Percentiles rank a stretch among this genome's conserved stretches.
Conservation (phyloP, 2,113 vertebrate genomes). For the Cheirogaleus medius region DNA sequence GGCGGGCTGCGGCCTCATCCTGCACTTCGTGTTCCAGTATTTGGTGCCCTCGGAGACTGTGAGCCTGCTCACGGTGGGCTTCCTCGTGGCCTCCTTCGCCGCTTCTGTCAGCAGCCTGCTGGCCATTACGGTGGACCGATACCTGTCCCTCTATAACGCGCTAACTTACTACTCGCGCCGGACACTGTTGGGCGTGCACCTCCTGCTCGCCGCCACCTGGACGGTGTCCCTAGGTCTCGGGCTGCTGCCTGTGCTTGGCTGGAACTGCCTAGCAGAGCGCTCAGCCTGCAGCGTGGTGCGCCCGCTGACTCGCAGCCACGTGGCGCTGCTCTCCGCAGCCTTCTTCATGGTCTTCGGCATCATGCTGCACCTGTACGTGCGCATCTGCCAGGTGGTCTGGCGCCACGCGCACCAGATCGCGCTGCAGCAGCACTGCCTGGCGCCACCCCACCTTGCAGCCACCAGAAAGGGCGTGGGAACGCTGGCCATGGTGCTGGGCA, state of each 20-base stretch:
- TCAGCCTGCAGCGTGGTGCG: slow-evolving; percentile 93
- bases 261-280: slow-evolving; percentile 94
- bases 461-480: slow-evolving; percentile 97
- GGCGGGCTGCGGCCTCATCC: slow-evolving; percentile 95
- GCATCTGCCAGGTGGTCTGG: slow-evolving; percentile 98
- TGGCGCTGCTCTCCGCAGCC: slow-evolving; percentile 91
- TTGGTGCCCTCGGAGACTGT: slow-evolving; percentile 95
- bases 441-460: slow-evolving; percentile 94
- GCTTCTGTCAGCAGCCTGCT: slow-evolving; percentile 97
- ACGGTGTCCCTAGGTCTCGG: slow-evolving; percentile 94
- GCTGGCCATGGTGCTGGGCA: slow-evolving; percentile 95
- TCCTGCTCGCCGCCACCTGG: slow-evolving; percentile 94
- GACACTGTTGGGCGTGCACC: slow-evolving; percentile 93
- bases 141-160: slow-evolving; percentile 97
- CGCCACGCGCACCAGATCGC: slow-evolving; percentile 98
- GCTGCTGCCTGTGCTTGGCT: slow-evolving; percentile 94
- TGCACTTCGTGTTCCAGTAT: slow-evolving; percentile 98
- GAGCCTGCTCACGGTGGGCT: slow-evolving; percentile 96
- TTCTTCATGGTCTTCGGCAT: slow-evolving; percentile 95
- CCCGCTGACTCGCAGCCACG: slow-evolving; percentile 93
- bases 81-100: slow-evolving; percentile 96
- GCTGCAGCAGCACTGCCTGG: slow-evolving; percentile 98
- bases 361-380: slow-evolving; percentile 96
- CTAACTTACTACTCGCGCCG: slow-evolving; percentile 97
- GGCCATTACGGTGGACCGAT: slow-evolving; percentile 97